These are phyloP conservation scores for Callyntrura sp. DNA, from an alignment of 2,888 invertebrate genomes.

Conservation along the genomic window DNA sequence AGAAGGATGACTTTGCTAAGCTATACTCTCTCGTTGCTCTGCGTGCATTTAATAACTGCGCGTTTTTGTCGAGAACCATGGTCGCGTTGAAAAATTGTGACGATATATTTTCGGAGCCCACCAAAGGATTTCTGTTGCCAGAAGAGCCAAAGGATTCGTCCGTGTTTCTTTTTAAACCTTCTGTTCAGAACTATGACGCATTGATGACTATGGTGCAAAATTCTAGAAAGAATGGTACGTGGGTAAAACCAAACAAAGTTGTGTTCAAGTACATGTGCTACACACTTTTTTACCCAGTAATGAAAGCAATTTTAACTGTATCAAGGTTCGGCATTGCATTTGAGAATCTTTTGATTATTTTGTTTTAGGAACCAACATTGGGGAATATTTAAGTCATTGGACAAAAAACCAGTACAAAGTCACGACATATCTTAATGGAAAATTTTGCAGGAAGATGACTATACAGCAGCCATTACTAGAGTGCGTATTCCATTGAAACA, in stretches of 20 bases:
- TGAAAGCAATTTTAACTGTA: no score
- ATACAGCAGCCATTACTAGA: no score
- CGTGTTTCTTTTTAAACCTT: conserved; percentile 9
- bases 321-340: no score
- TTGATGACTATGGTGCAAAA: not conserved
- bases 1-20: not conserved
- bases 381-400: no score
- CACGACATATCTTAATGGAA: no score
- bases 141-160: not conserved
- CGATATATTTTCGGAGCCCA: not conserved
- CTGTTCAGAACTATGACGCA: not conserved
- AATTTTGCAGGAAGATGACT: no score
- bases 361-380: no score
- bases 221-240: no score
- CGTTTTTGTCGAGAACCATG: not conserved
- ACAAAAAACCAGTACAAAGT: no score
- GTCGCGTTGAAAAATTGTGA: conserved; percentile 7
- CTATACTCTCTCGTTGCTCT: not conserved
- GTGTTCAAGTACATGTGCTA: not conserved
- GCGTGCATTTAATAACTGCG: not conserved
- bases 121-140: not conserved
- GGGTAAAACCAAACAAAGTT: not conserved
- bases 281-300: no score
- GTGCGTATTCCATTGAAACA: no score
- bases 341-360: no score